Conservation (phyloP, 2,113 vertebrate genomes). For the Halcyon malimbica region DNA sequence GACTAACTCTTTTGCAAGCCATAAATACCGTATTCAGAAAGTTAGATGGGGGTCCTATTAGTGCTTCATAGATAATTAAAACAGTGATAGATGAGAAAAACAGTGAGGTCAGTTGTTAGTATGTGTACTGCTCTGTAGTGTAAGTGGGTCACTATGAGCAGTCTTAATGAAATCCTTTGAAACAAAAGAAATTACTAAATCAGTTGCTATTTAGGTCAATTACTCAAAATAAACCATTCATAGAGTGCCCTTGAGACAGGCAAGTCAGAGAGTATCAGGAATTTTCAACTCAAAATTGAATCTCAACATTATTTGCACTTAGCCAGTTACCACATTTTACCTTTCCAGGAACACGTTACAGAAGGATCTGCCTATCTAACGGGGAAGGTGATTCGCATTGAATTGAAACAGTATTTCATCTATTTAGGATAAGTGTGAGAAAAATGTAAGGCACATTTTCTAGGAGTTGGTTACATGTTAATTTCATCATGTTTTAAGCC, state of each 20-base stretch:
- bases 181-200: conserved; percentile 46
- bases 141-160: conserved; percentile 15
- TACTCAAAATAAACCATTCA: conserved; percentile 16
- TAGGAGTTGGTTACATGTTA: not conserved
- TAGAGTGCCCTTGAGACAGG: not conserved
- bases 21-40: not conserved
- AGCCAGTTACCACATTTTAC: not conserved
- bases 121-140: not conserved
- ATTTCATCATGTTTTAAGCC: not conserved
- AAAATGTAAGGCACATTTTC: not conserved
- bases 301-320: not conserved
- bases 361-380: not conserved
- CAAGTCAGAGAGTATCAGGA: not conserved
- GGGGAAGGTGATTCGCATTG: not conserved
- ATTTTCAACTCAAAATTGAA: not conserved
- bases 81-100: not conserved
- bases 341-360: not conserved
- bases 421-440: not conserved
- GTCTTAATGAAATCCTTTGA: conserved; percentile 2
- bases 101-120: not conserved
- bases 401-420: not conserved
- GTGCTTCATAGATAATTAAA: not conserved
- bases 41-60: not conserved
- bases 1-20: not conserved
- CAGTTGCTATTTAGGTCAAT: conserved; percentile 15